A percentile compares a stretch with the other conserved stretches of the same genome.
Conservation (phyloP, 2,797 vertebrate species). For the Monodelphis domestica region DNA sequence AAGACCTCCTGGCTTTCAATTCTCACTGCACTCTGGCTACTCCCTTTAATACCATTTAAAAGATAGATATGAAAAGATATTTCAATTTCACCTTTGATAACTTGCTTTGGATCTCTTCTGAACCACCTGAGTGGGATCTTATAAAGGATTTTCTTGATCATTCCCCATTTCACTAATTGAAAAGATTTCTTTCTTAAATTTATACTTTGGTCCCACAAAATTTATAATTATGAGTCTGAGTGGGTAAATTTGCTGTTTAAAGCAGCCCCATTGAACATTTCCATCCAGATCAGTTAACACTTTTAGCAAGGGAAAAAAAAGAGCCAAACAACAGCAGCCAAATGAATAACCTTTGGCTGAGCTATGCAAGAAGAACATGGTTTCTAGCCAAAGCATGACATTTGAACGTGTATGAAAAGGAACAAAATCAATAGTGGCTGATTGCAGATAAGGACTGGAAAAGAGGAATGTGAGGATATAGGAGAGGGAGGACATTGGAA, state of each 20-base stretch:
- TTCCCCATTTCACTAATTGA: not conserved
- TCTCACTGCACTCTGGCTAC: too few species aligned
- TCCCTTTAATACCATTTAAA: not conserved
- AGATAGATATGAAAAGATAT: not conserved
- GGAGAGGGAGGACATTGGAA: not conserved
- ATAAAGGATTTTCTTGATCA: not conserved
- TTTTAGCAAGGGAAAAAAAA: not conserved
- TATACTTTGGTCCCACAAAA: not conserved
- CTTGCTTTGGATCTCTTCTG: not conserved
- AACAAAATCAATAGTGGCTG: not conserved
- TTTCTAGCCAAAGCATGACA: not conserved
- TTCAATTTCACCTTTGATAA: not conserved
- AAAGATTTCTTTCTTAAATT: not conserved
- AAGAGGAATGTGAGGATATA: not conserved
- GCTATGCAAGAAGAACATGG: not conserved
- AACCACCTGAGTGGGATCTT: not conserved
- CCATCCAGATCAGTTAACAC: not conserved
- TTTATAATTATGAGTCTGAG: conserved; percentile 10
- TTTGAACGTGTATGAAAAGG: conserved; percentile 17
- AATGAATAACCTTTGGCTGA: conserved; percentile 39
- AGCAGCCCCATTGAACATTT: not conserved
- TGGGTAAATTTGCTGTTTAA: conserved; percentile 36
- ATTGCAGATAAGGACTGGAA: not conserved
- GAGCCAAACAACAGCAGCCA: not conserved
- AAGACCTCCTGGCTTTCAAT: too few species aligned